These are phyloP conservation scores for Polyergus mexicanus DNA, from an alignment of 1,140 invertebrate species.

Conservation along the genomic window DNA sequence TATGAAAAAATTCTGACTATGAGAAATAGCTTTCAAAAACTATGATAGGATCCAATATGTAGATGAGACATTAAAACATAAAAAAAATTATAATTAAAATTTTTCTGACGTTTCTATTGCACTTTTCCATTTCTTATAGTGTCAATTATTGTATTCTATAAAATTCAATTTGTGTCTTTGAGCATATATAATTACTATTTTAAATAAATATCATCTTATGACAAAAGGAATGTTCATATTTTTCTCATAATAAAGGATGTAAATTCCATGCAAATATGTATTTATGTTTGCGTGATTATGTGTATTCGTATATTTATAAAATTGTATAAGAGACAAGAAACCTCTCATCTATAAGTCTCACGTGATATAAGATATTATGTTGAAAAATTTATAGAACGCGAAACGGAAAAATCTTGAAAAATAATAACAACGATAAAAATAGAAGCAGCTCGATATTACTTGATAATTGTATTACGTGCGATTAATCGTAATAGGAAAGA, in stretches of 20 bases:
- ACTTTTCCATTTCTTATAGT: background rate
- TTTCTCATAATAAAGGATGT: background rate
- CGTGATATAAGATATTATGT: background rate
- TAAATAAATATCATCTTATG: background rate
- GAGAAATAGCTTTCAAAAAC: background rate
- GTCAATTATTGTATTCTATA: conserved; percentile 12
- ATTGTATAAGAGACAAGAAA: background rate
- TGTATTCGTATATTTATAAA: background rate
- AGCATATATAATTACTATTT: background rate
- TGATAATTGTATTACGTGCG: background rate
- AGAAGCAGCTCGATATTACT: background rate
- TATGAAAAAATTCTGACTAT: background rate
- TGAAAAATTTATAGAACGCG: background rate
- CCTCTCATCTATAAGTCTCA: background rate
- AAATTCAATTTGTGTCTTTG: background rate
- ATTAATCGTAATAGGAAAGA: conserved; percentile 1
- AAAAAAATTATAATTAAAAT: background rate
- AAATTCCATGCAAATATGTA: background rate
- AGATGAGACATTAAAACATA: background rate
- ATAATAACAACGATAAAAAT: conserved; percentile 14
- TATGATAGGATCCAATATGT: background rate
- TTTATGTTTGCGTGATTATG: background rate
- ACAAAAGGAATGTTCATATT: background rate
- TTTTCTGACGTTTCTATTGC: background rate
- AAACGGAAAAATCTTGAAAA: conserved; percentile 9